Percentiles rank a stretch among this genome's conserved stretches.
Conservation (phyloP, 2,113 vertebrate species). For the Crotophaga sulcirostris region DNA sequence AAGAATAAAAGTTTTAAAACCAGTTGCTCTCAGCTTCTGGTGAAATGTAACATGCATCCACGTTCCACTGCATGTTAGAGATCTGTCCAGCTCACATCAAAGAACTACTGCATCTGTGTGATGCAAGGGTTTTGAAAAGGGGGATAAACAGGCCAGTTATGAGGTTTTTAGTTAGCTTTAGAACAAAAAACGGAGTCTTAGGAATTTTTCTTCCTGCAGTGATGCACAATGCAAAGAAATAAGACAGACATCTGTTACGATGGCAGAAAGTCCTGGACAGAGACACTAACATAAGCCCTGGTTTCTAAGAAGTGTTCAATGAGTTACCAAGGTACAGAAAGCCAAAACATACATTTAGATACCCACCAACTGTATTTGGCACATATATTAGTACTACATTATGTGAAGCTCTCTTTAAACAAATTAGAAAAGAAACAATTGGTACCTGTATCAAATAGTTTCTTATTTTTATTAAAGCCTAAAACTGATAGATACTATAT, state of each 20-base stretch:
- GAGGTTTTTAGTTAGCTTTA: background rate
- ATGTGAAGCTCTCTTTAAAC: background rate
- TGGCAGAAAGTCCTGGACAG: background rate
- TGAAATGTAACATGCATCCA: background rate
- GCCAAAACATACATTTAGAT: background rate
- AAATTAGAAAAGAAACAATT: background rate
- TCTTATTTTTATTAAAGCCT: background rate
- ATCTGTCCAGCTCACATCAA: background rate
- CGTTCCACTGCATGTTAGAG: background rate
- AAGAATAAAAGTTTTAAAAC: background rate
- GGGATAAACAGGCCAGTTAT: background rate
- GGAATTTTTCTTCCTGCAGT: background rate
- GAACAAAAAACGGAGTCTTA: background rate
- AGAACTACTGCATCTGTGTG: background rate
- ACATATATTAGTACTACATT: background rate
- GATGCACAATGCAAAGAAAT: background rate
- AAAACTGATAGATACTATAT: background rate
- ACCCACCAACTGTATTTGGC: background rate
- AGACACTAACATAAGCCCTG: background rate
- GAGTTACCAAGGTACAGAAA: background rate
- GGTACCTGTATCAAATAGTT: background rate
- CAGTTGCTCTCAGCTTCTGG: background rate
- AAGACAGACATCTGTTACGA: background rate
- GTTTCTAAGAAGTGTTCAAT: background rate
- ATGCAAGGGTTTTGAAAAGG: background rate